A percentile compares a stretch with the other conserved stretches of the same genome.
phyloP scores from a whole-genome alignment of 23 tunicate species.

The Phallusia fumigata region DNA sequence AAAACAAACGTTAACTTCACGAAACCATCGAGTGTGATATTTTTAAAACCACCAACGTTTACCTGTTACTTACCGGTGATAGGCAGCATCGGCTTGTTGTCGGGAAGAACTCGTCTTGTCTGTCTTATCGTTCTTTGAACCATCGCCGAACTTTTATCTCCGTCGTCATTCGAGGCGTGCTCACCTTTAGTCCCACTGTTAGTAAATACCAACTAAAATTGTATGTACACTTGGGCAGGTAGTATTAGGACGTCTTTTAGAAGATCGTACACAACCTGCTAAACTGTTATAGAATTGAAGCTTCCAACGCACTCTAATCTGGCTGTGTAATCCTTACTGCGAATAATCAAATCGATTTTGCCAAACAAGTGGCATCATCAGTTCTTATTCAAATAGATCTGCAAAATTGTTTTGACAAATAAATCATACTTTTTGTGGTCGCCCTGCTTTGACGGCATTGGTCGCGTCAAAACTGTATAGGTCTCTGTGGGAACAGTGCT shows the following conservation, averaged over 20 bases:
- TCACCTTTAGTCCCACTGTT: not conserved
- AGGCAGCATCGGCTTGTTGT: constrained; percentile 22
- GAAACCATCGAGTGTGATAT: not conserved
- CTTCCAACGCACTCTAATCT: too few species aligned
- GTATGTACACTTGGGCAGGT: too few species aligned
- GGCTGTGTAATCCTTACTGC: too few species aligned
- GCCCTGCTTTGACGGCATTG: constrained; percentile 11
- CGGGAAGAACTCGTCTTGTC: constrained; percentile 16
- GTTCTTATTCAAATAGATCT: too few species aligned
- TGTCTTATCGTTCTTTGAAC: constrained; percentile 32
- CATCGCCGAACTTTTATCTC: not conserved
- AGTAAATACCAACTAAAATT: too few species aligned
- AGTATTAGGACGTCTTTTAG: too few species aligned
- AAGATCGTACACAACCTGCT: too few species aligned
- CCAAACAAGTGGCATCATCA: too few species aligned
- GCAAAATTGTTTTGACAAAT: too few species aligned
- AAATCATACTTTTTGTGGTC: constrained; percentile 6
- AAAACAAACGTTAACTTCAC: too few species aligned
- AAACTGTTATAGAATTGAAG: too few species aligned
- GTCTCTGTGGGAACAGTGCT: constrained; percentile 37
- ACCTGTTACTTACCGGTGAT: constrained; percentile 15
- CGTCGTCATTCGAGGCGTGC: constrained; percentile 20
- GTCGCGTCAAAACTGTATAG: constrained; percentile 28
- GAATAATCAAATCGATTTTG: too few species aligned
- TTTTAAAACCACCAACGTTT: not conserved